Evolutionary conservation across 2,797 vertebrate species (phyloP).

Genomic region (Enteromius afrohamiltoni): DNA sequence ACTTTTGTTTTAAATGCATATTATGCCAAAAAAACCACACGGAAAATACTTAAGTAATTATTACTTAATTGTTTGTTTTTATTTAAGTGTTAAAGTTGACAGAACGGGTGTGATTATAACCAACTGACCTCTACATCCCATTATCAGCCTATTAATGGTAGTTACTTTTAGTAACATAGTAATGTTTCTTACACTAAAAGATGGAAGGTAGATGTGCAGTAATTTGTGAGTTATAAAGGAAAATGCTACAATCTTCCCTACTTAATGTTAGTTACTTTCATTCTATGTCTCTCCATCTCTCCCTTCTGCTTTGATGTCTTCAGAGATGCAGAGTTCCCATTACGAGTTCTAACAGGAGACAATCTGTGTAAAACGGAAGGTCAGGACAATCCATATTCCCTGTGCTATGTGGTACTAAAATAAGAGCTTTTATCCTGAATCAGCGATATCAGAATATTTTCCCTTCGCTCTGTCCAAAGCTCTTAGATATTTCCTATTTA

Average conservation of each 20-base stretch:
- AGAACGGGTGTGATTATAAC: not conserved
- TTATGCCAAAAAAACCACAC: not conserved
- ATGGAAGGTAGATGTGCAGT: conserved; percentile 17
- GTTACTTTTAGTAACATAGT: not conserved
- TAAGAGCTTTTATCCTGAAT: conserved; percentile 42
- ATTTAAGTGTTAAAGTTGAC: not conserved
- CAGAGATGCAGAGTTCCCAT: conserved; percentile 47
- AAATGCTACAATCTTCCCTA: conserved; percentile 19
- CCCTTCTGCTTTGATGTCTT: conserved; percentile 33
- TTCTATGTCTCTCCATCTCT: conserved; percentile 13
- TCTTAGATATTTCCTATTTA: conserved; percentile 59
- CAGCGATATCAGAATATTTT: conserved; percentile 59
- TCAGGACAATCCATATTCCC: conserved; percentile 50
- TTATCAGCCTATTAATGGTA: not conserved
- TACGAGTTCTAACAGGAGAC: conserved; percentile 43
- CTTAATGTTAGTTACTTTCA: conserved; percentile 25
- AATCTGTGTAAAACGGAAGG: conserved; percentile 56
- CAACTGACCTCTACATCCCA: not conserved
- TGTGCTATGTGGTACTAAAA: conserved; percentile 51
- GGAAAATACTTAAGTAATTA: not conserved
- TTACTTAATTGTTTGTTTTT: not conserved
- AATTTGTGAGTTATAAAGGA: conserved; percentile 27
- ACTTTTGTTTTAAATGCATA: not conserved
- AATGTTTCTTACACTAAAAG: conserved; percentile 4
- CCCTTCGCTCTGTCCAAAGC: conserved; percentile 52